These are phyloP conservation scores for Hirudinaria manillensis DNA, from an alignment of 2,888 invertebrate species.

Conservation along the genomic window DNA sequence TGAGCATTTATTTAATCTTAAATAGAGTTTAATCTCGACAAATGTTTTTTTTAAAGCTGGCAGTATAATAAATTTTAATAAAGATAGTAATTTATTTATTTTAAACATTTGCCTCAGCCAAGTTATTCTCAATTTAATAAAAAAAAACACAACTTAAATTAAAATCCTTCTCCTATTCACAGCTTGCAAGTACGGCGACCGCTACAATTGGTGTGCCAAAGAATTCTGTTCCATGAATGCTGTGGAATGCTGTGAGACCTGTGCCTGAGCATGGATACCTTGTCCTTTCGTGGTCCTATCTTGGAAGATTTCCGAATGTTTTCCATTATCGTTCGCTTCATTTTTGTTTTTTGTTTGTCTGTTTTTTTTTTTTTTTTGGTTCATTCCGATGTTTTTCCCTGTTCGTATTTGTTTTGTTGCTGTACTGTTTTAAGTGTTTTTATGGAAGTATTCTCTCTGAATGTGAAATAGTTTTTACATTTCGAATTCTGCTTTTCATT, in stretches of 20 bases:
- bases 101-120: no score
- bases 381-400: not conserved
- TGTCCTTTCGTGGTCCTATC: no score
- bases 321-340: not conserved
- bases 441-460: no score
- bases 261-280: not conserved
- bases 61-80: no score
- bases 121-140: no score
- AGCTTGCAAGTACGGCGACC: slow-evolving; percentile 31
- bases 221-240: slow-evolving; percentile 19
- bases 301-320: not conserved
- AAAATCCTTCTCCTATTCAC: not conserved
- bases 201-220: slow-evolving; percentile 27
- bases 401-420: no score
- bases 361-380: not conserved
- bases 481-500: no score
- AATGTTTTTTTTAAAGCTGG: not conserved
- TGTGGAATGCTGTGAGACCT: slow-evolving; percentile 28
- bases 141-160: no score
- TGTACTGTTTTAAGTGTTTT: no score
- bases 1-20: no score
- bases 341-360: not conserved
- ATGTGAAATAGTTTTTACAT: no score
- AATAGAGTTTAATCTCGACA: no score
- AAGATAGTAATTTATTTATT: not conserved